Conservation (phyloP, 2,888 invertebrate species). For the Netelia fuscicornis region DNA sequence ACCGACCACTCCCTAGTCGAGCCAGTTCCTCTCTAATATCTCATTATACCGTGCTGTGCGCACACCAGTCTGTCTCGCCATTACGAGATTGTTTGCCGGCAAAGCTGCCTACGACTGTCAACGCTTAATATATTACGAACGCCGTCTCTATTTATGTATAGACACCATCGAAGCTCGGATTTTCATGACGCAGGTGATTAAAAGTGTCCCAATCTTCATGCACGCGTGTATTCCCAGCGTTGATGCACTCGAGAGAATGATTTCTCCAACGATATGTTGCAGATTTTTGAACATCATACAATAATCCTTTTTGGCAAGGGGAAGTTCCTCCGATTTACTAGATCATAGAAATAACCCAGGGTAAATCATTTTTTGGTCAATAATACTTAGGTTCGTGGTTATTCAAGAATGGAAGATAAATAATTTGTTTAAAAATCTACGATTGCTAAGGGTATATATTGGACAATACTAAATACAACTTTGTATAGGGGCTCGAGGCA, state of each 20-base stretch:
- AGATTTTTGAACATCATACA: neutral
- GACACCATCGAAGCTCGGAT: slow-evolving; percentile 28
- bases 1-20: slow-evolving; percentile 82
- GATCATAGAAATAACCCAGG: too few relatives aligned
- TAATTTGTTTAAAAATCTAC: neutral
- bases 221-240: neutral
- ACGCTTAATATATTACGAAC: slow-evolving; percentile 78
- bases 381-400: neutral
- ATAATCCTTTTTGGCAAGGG: neutral
- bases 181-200: slow-evolving; percentile 32
- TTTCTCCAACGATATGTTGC: neutral
- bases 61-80: slow-evolving; percentile 83
- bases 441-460: neutral
- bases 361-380: too few relatives aligned
- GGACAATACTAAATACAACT: neutral
- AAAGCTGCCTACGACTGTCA: slow-evolving; percentile 73
- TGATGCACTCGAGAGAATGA: neutral
- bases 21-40: slow-evolving; percentile 82
- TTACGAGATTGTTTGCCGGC: slow-evolving; percentile 84
- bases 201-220: neutral
- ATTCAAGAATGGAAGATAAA: neutral
- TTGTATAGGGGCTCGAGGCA: slow-evolving; percentile 65
- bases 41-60: slow-evolving; percentile 80
- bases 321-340: neutral
- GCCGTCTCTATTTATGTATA: slow-evolving; percentile 52